Evolutionary conservation across 2,113 vertebrate species (phyloP).

Genomic region (Raphicerus campestris): DNA sequence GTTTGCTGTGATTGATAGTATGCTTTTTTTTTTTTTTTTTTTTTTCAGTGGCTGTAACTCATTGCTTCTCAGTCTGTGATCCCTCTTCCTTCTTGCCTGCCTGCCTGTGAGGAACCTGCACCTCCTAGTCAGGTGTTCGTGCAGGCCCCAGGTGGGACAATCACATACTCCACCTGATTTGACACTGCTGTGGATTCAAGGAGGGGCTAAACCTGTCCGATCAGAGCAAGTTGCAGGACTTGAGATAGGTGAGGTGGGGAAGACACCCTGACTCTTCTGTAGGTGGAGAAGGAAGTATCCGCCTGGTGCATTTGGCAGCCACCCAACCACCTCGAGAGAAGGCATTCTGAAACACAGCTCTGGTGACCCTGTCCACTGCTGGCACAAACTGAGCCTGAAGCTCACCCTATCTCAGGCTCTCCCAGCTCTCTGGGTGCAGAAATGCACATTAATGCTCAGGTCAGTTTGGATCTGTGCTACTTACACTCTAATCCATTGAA

Average conservation of each 20-base stretch:
- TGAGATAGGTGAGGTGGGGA: not conserved
- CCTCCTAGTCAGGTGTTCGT: not conserved
- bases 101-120: not conserved
- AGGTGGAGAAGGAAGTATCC: no score
- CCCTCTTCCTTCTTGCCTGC: not conserved
- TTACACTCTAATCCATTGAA: not conserved
- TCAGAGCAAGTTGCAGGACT: not conserved
- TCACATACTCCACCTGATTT: not conserved
- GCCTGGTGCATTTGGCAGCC: not conserved
- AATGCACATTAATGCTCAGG: not conserved
- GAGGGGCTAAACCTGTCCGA: not conserved
- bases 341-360: not conserved
- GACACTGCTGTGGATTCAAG: not conserved
- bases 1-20: not conserved
- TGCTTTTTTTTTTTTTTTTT: not conserved
- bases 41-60: not conserved
- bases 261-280: not conserved
- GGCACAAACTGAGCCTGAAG: not conserved
- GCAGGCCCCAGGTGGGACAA: not conserved
- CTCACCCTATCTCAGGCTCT: not conserved
- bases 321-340: not conserved
- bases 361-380: not conserved
- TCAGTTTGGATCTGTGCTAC: not conserved
- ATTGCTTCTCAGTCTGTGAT: not conserved
- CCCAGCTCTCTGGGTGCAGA: not conserved